phyloP scores from a whole-genome alignment of 2,797 vertebrate genomes.

The Limosa lapponica region DNA sequence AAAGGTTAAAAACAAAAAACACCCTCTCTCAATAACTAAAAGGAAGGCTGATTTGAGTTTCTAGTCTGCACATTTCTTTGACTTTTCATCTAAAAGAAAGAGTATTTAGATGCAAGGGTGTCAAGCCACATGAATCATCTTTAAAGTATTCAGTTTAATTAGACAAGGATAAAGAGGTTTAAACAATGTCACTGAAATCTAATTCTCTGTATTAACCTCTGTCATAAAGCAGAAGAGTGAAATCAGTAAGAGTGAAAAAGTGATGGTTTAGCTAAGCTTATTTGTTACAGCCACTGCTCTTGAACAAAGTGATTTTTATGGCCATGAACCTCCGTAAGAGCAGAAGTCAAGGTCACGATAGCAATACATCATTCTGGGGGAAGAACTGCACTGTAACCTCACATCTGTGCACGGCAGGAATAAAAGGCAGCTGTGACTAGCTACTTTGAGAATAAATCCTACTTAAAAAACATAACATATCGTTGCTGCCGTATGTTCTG shows the following conservation, averaged over 20 bases:
- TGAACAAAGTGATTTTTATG: slow-evolving; percentile 76
- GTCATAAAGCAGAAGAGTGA: slow-evolving; percentile 64
- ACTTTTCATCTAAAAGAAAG: background rate
- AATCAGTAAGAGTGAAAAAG: slow-evolving; percentile 78
- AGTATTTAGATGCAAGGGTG: background rate
- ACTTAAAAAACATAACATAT: background rate
- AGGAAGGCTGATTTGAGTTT: background rate
- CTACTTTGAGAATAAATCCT: background rate
- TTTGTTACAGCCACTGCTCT: slow-evolving; percentile 79
- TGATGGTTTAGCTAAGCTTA: slow-evolving; percentile 70
- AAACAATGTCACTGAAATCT: slow-evolving; percentile 57
- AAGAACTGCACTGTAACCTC: slow-evolving; percentile 24
- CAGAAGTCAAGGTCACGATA: slow-evolving; percentile 24
- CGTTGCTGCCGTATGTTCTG: background rate
- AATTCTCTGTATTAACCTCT: slow-evolving; percentile 70
- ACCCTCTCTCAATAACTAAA: background rate
- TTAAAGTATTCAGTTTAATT: slow-evolving; percentile 79
- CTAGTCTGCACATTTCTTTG: background rate
- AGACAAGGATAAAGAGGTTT: slow-evolving; percentile 79
- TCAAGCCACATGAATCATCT: slow-evolving; percentile 64
- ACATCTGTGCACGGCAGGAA: background rate
- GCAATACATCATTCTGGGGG: slow-evolving; percentile 36
- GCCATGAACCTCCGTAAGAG: slow-evolving; percentile 23
- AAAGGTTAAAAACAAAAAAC: background rate
- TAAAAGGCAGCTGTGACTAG: slow-evolving; percentile 9